These are phyloP conservation scores for Cygnus atratus DNA, from an alignment of 2,113 vertebrate genomes.

Conservation along the genomic window DNA sequence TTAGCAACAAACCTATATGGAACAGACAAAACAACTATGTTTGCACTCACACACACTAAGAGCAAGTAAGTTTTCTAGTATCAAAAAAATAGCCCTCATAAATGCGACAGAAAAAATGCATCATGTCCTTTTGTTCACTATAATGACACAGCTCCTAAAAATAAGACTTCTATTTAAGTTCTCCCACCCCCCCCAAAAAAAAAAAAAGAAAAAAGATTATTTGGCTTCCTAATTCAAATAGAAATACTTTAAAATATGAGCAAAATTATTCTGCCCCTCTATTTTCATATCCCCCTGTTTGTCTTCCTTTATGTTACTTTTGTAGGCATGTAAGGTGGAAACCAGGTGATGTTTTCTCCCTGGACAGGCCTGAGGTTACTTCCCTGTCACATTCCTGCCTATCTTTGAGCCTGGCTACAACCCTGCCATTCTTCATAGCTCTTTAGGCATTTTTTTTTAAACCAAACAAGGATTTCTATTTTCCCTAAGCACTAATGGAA, in stretches of 20 bases:
- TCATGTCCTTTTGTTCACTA: neutral
- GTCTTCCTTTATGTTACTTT: neutral
- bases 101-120: neutral
- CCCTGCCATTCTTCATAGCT: neutral
- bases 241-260: constrained; percentile 45
- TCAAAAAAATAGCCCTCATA: neutral
- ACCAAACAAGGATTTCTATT: neutral
- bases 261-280: neutral
- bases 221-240: neutral
- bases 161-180: neutral
- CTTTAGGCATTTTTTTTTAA: neutral
- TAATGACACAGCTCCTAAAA: neutral
- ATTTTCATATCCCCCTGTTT: neutral
- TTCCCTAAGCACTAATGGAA: neutral
- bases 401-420: neutral
- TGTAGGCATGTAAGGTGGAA: neutral
- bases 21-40: neutral
- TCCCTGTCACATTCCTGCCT: neutral
- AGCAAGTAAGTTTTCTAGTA: neutral
- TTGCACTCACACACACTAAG: neutral
- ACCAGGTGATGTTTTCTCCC: neutral
- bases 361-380: neutral
- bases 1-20: neutral
- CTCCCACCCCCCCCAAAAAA: too few relatives aligned
- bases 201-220: neutral